phyloP scores from a whole-genome alignment of 2,888 invertebrate species.

The Ptilodon capucinus region DNA sequence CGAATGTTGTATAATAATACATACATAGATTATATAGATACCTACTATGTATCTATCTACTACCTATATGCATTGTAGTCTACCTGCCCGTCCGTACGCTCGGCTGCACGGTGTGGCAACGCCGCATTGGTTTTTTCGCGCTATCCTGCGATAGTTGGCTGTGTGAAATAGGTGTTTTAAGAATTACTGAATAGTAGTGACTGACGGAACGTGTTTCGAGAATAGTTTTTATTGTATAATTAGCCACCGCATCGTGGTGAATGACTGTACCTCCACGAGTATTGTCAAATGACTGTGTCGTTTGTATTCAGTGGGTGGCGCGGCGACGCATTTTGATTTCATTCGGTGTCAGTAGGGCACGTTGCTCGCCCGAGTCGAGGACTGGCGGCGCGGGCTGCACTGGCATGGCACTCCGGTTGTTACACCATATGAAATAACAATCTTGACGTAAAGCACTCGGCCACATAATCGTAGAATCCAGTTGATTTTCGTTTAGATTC shows the following conservation, averaged over 20 bases:
- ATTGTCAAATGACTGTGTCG: conserved; percentile 44
- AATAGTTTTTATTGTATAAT: conserved; percentile 54
- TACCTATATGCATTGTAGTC: conserved; percentile 59
- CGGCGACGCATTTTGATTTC: conserved; percentile 62
- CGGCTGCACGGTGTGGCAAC: conserved; percentile 78
- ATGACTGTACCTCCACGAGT: conserved; percentile 39
- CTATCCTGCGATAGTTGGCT: conserved; percentile 66
- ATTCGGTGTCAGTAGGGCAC: conserved; percentile 74
- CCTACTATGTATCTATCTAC: conserved; percentile 46
- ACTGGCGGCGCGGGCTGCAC: conserved; percentile 51
- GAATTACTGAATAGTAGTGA: conserved; percentile 50
- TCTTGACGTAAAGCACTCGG: conserved; percentile 31
- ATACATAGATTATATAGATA: conserved; percentile 45
- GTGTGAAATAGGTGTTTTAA: conserved; percentile 58
- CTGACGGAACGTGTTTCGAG: conserved; percentile 55
- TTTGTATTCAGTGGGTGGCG: conserved; percentile 51
- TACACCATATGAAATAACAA: conserved; percentile 55
- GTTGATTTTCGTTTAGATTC: conserved; percentile 12
- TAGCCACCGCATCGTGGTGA: conserved; percentile 48
- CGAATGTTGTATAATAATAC: conserved; percentile 73
- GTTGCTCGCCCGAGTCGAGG: conserved; percentile 53
- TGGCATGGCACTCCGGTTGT: conserved; percentile 33
- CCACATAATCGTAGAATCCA: conserved; percentile 14
- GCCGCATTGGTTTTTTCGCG: conserved; percentile 74
- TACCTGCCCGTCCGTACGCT: conserved; percentile 73